Percentiles rank a stretch among this genome's conserved stretches.
phyloP scores from a whole-genome alignment of 2,113 vertebrate genomes.

The Pseudorectes ferrugineus region DNA sequence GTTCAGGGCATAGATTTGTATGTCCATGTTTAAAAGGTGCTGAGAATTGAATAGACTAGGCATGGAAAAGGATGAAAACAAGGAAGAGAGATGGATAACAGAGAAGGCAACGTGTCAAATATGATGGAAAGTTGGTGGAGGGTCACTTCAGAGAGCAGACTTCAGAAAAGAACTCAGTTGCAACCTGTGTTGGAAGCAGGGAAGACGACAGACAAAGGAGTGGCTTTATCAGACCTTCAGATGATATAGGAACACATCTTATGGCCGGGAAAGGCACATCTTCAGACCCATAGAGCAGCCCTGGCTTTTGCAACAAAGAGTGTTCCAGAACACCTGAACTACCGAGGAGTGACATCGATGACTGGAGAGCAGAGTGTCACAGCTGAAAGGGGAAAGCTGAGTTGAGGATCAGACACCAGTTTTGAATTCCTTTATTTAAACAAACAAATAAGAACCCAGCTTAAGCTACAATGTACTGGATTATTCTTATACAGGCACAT shows the following conservation, averaged over 20 bases:
- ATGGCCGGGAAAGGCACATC: neutral
- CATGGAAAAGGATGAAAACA: neutral
- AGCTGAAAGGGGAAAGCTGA: neutral
- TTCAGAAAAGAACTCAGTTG: neutral
- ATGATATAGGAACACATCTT: neutral
- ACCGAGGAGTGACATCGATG: accelerated
- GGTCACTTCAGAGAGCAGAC: neutral
- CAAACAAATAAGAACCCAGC: neutral
- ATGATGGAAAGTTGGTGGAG: neutral
- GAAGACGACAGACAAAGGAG: neutral
- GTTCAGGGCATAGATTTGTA: neutral
- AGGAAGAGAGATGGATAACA: neutral
- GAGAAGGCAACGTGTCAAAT: neutral
- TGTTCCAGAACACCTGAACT: neutral
- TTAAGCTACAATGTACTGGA: neutral
- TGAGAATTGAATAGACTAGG: neutral
- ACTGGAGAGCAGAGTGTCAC: neutral
- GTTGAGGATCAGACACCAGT: neutral
- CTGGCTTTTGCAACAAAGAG: neutral
- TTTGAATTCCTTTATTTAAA: neutral
- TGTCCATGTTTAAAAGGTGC: neutral
- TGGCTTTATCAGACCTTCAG: neutral
- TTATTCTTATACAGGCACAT: neutral
- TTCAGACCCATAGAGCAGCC: neutral
- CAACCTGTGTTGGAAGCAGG: neutral